These are phyloP conservation scores for Mythimna loreyi DNA, from an alignment of 2,888 invertebrate genomes.

Conservation along the genomic window DNA sequence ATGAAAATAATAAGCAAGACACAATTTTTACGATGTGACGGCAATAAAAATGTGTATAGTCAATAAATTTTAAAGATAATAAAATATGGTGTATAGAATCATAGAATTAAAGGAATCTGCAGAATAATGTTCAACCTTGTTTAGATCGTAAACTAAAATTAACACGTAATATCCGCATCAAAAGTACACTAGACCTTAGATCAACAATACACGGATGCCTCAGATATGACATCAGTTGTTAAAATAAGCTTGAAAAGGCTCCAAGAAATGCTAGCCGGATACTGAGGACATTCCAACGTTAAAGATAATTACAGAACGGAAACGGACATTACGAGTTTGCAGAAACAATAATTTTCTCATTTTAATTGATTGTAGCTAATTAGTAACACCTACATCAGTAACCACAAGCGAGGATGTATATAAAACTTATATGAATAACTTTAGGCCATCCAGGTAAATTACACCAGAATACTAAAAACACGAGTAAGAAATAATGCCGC, in stretches of 20 bases:
- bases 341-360: background rate
- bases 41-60: conserved; percentile 73
- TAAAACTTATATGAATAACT: background rate
- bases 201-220: conserved; percentile 62
- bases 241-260: conserved; percentile 34
- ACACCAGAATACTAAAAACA: conserved; percentile 42
- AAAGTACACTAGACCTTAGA: conserved; percentile 53
- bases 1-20: conserved; percentile 71
- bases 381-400: background rate
- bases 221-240: conserved; percentile 62
- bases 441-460: conserved; percentile 3
- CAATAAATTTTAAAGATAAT: conserved; percentile 80
- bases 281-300: background rate
- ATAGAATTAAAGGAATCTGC: conserved; percentile 72
- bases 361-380: background rate
- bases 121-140: conserved; percentile 71
- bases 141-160: conserved; percentile 71
- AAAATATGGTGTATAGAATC: conserved; percentile 73
- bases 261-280: conserved; percentile 31
- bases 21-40: conserved; percentile 73
- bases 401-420: background rate
- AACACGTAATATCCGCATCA: conserved; percentile 64
- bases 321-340: conserved; percentile 4
- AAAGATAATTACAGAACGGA: background rate
- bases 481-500: conserved; percentile 11